phyloP scores from a whole-genome alignment of 2,888 invertebrate species.

The Dromius quadrimaculatus region DNA sequence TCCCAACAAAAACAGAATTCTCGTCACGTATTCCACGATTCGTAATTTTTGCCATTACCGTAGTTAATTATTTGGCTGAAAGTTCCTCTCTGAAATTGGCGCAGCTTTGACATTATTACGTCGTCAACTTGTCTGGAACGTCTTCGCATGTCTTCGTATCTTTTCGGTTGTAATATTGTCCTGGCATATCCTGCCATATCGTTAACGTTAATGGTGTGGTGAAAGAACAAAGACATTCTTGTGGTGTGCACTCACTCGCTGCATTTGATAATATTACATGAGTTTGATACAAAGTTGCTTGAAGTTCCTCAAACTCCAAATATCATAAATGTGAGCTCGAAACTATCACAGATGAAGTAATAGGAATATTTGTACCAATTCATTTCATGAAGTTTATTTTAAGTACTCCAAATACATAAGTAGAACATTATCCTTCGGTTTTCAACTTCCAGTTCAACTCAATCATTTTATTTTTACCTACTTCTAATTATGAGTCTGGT shows the following conservation, averaged over 20 bases:
- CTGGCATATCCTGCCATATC: slow-evolving; percentile 34
- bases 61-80: slow-evolving; percentile 30
- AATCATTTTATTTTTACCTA: too few relatives aligned
- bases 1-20: slow-evolving; percentile 8
- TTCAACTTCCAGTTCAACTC: too few relatives aligned
- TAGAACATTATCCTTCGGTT: too few relatives aligned
- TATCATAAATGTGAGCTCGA: too few relatives aligned
- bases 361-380: too few relatives aligned
- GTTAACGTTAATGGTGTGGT: slow-evolving; percentile 42
- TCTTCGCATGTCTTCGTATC: slow-evolving; percentile 8
- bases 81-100: slow-evolving; percentile 11
- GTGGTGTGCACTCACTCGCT: slow-evolving; percentile 32
- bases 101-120: slow-evolving; percentile 25
- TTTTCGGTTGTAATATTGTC: slow-evolving; percentile 14
- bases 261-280: slow-evolving; percentile 41
- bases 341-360: too few relatives aligned
- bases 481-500: too few relatives aligned
- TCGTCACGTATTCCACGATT: slow-evolving; percentile 20
- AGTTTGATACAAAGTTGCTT: slow-evolving; percentile 13
- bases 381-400: too few relatives aligned
- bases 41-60: slow-evolving; percentile 10
- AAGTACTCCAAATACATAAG: too few relatives aligned
- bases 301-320: too few relatives aligned
- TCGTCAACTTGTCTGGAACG: slow-evolving; percentile 3
- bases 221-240: slow-evolving; percentile 49